A percentile compares a stretch with the other conserved stretches of the same genome.
Evolutionary conservation across 2,113 vertebrate genomes (phyloP).

Genomic region (Esox niger): DNA sequence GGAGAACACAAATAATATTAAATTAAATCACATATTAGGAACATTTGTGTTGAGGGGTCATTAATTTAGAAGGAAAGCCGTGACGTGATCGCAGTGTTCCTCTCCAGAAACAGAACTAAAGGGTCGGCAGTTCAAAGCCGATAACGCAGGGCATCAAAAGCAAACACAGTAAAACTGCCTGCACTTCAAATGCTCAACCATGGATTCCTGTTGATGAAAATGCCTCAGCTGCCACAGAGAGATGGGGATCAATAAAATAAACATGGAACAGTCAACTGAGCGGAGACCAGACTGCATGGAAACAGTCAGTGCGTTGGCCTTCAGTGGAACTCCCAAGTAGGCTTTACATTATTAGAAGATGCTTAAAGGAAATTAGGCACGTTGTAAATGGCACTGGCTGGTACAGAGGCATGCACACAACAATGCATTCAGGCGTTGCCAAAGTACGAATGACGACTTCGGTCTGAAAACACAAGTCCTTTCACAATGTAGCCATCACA

Average conservation of each 20-base stretch:
- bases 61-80: slow-evolving; percentile 37
- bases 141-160: too few species aligned
- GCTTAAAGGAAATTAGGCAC: slow-evolving; percentile 45
- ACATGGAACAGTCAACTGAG: too few species aligned
- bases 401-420: slow-evolving; percentile 28
- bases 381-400: slow-evolving; percentile 32
- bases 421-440: slow-evolving; percentile 47
- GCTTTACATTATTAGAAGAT: slow-evolving; percentile 52
- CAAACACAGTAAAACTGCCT: too few species aligned
- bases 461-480: slow-evolving; percentile 52
- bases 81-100: slow-evolving; percentile 39
- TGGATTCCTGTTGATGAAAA: too few species aligned
- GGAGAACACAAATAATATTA: slow-evolving; percentile 21
- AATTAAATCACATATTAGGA: slow-evolving; percentile 30
- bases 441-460: slow-evolving; percentile 40
- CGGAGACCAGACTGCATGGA: slow-evolving; percentile 31
- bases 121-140: too few species aligned
- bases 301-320: slow-evolving; percentile 54
- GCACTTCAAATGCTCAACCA: too few species aligned
- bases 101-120: too few species aligned
- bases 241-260: too few species aligned
- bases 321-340: slow-evolving; percentile 40
- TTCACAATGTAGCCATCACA: slow-evolving; percentile 36
- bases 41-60: slow-evolving; percentile 33
- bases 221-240: too few species aligned